Conservation (phyloP, 2,888 invertebrate species). For the Ypsolopha scabrella region DNA sequence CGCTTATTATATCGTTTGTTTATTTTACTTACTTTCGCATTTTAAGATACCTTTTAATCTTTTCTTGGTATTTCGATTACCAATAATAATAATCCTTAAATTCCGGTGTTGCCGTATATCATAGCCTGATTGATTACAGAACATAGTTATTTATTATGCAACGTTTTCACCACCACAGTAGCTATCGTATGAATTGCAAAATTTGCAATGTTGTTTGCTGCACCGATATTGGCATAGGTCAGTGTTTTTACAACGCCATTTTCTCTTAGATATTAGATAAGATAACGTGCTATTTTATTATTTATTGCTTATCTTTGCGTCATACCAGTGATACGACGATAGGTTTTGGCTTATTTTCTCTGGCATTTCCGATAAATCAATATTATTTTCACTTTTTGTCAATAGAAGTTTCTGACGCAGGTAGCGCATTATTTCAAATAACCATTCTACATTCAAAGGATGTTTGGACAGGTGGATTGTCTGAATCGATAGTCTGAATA, state of each 20-base stretch:
- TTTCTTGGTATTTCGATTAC: too few species aligned
- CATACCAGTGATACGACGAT: background rate
- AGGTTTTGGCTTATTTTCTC: background rate
- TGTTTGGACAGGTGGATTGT: background rate
- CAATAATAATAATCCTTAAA: too few species aligned
- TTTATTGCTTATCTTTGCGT: background rate
- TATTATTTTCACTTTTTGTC: background rate
- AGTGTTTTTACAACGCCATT: background rate
- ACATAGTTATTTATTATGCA: background rate
- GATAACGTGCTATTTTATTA: background rate
- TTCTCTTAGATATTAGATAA: background rate
- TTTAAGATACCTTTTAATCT: too few species aligned
- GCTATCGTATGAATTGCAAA: background rate
- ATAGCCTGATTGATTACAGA: background rate
- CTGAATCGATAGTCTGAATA: too few species aligned
- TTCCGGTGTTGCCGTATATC: too few species aligned
- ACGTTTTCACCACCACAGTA: background rate
- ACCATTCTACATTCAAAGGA: background rate
- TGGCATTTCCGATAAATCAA: background rate
- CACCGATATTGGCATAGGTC: slow-evolving; percentile 1
- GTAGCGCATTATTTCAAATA: background rate
- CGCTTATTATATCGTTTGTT: too few species aligned
- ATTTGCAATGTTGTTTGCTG: background rate
- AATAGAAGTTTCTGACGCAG: background rate
- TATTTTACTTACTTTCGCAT: too few species aligned